Base-by-base conservation (phyloP, 2,113 vertebrate genomes). In the Seriola aureovittata region DNA sequence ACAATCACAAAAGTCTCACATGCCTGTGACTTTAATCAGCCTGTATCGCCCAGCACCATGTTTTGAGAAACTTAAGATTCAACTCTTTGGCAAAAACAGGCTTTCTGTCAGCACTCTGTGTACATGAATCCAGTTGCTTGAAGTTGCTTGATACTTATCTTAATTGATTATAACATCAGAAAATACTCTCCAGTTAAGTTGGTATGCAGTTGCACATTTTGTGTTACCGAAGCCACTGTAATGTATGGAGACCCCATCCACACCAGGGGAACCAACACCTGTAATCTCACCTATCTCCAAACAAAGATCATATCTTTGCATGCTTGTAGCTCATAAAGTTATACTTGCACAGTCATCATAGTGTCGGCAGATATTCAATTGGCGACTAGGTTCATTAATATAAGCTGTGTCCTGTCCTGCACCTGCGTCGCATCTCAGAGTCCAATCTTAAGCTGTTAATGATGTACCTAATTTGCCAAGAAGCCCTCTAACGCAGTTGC, bases 401-500 rank as follows among this genome's bases (percentile, higher is more conserved):
- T 69, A 62, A 73, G 32, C 75, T 54, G 42, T 38, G 40, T 29
- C 80, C 40, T 80, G 42, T 77, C 78, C 71, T 70, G 75, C 81
- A 77, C 79, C 77, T 90, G 82, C 16, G 1, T 63, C 2, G 0
- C 55, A 81, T 79, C 60, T 58, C 57, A 59, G 78, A 82, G 72
- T 82, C 63, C 55, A 34, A 81, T 80, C 86, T 87, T 82, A 79
- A 83, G 70, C 67, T 55, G 52, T 78, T 92, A 82, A 84, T 81
- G 72, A 85, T 91, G 82, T 54, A 79, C 74, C 79, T 89, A 82
- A 93, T 90, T 89, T 91, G 78, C 82, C 36, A 75, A 69, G 89
- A 84, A 85, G 82, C 59, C 42, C 59, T 83, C 38, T 87, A 85
- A 91, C 7, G 38, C 67, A 73, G 75, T 84, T 72, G 76, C 74